Percentiles rank a stretch among this genome's conserved stretches.
These are phyloP conservation scores for Rotaria macrura DNA, from an alignment of 2,888 invertebrate genomes.

Conservation along the genomic window DNA sequence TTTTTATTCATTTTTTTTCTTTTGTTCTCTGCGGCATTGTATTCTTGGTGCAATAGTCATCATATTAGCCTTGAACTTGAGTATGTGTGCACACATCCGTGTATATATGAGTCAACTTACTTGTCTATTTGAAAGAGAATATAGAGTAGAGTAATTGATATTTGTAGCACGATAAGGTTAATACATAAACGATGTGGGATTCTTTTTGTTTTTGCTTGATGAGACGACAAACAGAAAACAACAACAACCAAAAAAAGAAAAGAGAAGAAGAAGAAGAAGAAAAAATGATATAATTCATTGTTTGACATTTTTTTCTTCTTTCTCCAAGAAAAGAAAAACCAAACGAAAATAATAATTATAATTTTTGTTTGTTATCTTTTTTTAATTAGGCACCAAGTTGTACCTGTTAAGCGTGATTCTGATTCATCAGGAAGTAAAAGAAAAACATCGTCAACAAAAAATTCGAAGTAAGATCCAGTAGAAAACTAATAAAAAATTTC, in stretches of 20 bases:
- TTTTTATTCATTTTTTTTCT: neutral
- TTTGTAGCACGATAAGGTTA: neutral
- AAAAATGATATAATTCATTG: neutral
- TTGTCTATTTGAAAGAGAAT: neutral
- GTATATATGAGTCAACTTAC: neutral
- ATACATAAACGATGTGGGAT: neutral
- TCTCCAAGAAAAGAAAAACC: too few species aligned
- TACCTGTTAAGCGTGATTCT: constrained; percentile 14
- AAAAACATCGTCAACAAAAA: neutral
- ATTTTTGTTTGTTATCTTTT: neutral
- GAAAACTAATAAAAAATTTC: neutral
- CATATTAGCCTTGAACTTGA: neutral
- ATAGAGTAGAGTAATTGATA: neutral
- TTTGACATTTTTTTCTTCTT: too few species aligned
- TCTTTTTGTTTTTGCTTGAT: neutral
- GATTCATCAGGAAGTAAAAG: constrained; percentile 17
- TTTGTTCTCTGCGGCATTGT: neutral
- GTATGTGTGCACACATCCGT: neutral
- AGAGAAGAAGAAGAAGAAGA: too few species aligned
- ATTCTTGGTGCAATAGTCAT: neutral
- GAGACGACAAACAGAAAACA: neutral
- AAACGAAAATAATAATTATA: too few species aligned
- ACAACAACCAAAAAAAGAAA: neutral
- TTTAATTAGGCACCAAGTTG: neutral
- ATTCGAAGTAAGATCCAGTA: neutral